A percentile compares a stretch with the other conserved stretches of the same genome.
Evolutionary conservation across 2,113 vertebrate species (phyloP).

Genomic region (Physeter macrocephalus): DNA sequence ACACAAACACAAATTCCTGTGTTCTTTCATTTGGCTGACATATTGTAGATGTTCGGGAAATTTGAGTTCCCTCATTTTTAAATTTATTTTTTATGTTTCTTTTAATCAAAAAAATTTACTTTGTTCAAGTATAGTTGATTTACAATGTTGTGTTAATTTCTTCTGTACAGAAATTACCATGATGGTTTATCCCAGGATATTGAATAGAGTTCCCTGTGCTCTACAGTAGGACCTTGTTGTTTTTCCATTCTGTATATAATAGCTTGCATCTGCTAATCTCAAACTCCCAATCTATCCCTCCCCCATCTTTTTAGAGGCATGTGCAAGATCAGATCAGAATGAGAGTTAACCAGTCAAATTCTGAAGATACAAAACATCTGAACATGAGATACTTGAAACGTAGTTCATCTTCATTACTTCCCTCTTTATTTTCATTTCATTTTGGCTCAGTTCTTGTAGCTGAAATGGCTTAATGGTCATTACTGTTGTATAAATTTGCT

Average conservation of each 20-base stretch:
- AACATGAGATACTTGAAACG: neutral
- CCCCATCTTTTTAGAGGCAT: neutral
- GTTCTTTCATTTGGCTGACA: neutral
- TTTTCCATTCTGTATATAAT: neutral
- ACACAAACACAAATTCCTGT: neutral
- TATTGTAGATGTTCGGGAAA: neutral
- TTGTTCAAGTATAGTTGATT: neutral
- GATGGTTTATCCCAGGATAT: neutral
- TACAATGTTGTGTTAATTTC: neutral
- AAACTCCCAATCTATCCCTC: neutral
- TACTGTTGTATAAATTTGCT: neutral
- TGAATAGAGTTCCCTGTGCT: neutral
- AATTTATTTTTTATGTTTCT: neutral
- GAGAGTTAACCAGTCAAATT: neutral
- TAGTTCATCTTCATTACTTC: neutral
- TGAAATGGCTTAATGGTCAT: neutral
- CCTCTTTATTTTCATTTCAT: neutral
- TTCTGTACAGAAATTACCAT: neutral
- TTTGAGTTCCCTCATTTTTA: neutral
- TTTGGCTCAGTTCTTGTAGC: neutral
- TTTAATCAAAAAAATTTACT: neutral
- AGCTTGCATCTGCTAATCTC: neutral
- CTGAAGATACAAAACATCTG: slow-evolving; percentile 5
- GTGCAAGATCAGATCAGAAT: neutral
- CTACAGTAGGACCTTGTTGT: neutral